Evolutionary conservation across 2,888 invertebrate species (phyloP).

Genomic region (Alentia gelatinosa): DNA sequence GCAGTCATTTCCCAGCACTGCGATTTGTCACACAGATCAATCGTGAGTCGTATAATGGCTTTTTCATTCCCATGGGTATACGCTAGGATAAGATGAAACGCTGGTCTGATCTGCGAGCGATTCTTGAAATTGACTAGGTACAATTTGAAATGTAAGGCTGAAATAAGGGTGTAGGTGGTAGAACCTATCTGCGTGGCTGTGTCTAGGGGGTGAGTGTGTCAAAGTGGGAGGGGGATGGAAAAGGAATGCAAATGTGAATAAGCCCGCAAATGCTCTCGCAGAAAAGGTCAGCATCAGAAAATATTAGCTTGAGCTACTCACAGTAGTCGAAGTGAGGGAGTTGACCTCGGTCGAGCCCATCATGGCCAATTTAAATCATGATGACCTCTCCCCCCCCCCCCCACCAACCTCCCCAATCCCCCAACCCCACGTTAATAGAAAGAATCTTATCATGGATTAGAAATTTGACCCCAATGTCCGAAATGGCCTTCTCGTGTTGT

Average conservation of each 20-base stretch:
- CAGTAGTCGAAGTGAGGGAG: not conserved
- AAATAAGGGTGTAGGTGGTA: not conserved
- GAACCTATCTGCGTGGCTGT: not conserved
- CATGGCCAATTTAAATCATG: not conserved
- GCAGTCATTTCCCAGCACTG: not conserved
- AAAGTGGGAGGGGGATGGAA: not conserved
- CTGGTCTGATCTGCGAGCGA: conserved; percentile 3
- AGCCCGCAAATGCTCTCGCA: no score
- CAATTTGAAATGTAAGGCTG: not conserved
- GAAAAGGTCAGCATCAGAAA: no score
- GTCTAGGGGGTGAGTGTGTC: not conserved
- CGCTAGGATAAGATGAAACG: not conserved
- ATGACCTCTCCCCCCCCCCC: not conserved
- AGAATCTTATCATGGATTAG: conserved; percentile 47
- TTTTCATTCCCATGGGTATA: not conserved
- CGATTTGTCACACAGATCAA: conserved; percentile 29
- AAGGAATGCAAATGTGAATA: no score
- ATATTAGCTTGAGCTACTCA: no score
- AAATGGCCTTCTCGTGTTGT: conserved; percentile 53
- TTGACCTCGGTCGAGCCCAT: not conserved
- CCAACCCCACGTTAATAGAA: not conserved
- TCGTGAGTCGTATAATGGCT: conserved; percentile 1
- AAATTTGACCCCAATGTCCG: conserved; percentile 54
- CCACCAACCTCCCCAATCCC: not conserved
- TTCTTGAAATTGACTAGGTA: not conserved